Evolutionary conservation across 2,888 invertebrate genomes (phyloP).

Genomic region (Gortyna flavago): DNA sequence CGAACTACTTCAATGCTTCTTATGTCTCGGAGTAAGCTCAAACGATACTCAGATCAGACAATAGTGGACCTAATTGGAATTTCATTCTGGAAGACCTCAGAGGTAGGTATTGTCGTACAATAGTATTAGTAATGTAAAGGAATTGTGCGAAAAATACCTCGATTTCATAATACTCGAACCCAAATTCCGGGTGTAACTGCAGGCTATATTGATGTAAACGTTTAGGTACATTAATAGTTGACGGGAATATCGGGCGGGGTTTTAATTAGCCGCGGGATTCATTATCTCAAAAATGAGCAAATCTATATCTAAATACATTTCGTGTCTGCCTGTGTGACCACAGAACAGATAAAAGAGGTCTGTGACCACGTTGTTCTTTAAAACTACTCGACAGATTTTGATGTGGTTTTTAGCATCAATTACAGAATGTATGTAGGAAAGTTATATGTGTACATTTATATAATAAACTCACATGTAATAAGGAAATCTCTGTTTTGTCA

Average conservation of each 20-base stretch:
- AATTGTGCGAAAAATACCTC: not conserved
- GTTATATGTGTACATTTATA: not conserved
- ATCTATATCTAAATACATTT: not conserved
- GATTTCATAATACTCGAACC: conserved; percentile 8
- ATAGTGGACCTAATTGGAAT: conserved; percentile 17
- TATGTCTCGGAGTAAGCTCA: conserved; percentile 6
- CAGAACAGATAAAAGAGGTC: too few relatives aligned
- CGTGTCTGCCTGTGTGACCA: not conserved
- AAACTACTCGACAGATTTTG: not conserved
- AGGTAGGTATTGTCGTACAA: conserved; percentile 6
- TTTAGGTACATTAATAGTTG: not conserved
- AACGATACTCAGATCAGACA: not conserved
- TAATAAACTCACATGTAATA: not conserved
- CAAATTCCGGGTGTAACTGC: not conserved
- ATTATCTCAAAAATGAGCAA: not conserved
- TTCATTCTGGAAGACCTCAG: not conserved
- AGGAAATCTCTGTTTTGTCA: not conserved
- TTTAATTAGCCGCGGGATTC: not conserved
- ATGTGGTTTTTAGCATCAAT: not conserved
- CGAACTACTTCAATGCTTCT: conserved; percentile 13
- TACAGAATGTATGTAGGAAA: too few relatives aligned
- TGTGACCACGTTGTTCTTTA: not conserved
- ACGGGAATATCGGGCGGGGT: not conserved
- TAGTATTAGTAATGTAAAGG: not conserved
- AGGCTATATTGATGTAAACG: too few relatives aligned